Evolutionary conservation across 2,888 invertebrate genomes (phyloP), one percentile per base, ranked within the genome.

Genomic region (Patella depressa): DNA sequence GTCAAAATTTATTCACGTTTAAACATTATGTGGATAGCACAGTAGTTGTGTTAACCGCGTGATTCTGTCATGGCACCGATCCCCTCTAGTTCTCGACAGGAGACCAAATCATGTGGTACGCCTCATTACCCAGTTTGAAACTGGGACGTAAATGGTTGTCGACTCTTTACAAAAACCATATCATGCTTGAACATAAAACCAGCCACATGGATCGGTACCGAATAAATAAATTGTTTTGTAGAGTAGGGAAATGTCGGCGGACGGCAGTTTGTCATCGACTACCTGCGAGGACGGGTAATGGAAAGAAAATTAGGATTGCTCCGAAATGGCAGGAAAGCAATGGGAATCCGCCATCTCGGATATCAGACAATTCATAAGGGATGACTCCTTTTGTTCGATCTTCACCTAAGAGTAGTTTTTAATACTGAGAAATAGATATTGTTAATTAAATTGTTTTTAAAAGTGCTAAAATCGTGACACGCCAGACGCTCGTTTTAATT

Each of bases 271-370:
- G 65, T 65, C 65, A 65, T 65, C 65, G 65, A 65, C 24, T 71
- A 76, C 76, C 75, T 71, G 75, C 53, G 71, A 55, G 53, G 59
- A 45, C 14, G n/a, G 57, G 71, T 76, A 76, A 72, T 76, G 59
- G 71, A 72, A 72, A 72, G 76, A 76, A 71, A 75, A 75, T 75
- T 75, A 65, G 55, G 54, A 70, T 75, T 69, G 71, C 71, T 11
- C 53, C 53, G 71, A 75, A 75, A 71, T 55, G 29, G 75, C n/a
- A 71, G 19, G 24, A 65, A 65, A n/a, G 24, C 65, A 24, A 19
- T n/a, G 65, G n/a, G 65, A 24, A 24, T 24, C 19, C 19, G 14
- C 19, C 65, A 24, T 24, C 11, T 65, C 65, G n/a, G 65, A 65
- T n/a, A 65, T 9, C 65, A 65, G 14, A 65, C 65, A 9, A 65